A percentile compares a stretch with the other conserved stretches of the same genome.
Evolutionary conservation across 2,888 invertebrate species (phyloP).

Genomic region (Phortica okadai): DNA sequence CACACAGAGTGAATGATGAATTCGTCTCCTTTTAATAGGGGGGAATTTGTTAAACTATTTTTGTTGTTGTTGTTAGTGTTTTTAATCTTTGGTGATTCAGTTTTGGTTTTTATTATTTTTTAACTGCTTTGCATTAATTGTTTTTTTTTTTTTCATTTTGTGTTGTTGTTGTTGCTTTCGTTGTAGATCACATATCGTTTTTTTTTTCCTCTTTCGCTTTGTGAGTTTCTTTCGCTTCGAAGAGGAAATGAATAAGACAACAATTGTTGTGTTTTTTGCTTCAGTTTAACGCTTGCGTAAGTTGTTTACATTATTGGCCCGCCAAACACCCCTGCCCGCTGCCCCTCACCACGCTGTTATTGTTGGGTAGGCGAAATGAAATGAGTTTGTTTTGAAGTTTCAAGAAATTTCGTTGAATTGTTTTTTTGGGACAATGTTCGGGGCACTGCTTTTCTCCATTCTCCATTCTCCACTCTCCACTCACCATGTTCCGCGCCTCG

Average conservation of each 20-base stretch:
- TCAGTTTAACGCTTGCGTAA: conserved; percentile 59
- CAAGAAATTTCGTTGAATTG: conserved; percentile 44
- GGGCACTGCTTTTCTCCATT: neutral
- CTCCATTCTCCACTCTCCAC: neutral
- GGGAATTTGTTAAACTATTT: neutral
- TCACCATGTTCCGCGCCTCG: neutral
- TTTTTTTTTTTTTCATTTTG: conserved; percentile 20
- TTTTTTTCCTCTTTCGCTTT: neutral
- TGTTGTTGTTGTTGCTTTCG: conserved; percentile 7
- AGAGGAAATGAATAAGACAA: conserved; percentile 30
- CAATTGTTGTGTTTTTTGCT: conserved; percentile 45
- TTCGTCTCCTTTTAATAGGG: neutral
- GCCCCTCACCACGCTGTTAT: neutral
- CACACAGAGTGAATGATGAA: neutral
- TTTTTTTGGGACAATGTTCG: conserved; percentile 38
- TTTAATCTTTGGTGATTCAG: conserved; percentile 12
- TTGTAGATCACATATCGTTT: neutral
- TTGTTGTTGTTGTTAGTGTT: neutral
- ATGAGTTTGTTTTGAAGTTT: conserved; percentile 47
- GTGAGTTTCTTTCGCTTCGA: neutral
- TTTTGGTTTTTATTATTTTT: conserved; percentile 6
- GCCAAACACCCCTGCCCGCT: neutral
- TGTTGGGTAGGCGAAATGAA: conserved; percentile 35
- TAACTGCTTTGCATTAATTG: conserved; percentile 12
- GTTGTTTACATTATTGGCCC: conserved; percentile 61